A percentile compares a stretch with the other conserved stretches of the same genome.
phyloP scores from a whole-genome alignment of 2,888 invertebrate genomes.

The Amphimallon solstitiale region DNA sequence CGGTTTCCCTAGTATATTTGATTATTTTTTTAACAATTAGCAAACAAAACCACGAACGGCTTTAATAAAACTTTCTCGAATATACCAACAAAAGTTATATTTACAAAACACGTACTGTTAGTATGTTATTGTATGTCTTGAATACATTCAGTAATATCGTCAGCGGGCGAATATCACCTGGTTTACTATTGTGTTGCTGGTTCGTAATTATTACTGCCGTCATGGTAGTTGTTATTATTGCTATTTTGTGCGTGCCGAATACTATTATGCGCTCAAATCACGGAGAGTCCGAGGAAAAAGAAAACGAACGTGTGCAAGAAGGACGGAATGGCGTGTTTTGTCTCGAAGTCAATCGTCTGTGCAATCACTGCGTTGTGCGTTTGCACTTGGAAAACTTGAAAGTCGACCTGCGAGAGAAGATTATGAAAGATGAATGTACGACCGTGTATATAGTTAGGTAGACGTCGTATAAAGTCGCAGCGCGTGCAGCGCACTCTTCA shows the following conservation, averaged over 20 bases:
- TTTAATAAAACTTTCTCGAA: too few relatives aligned
- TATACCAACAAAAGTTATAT: slow-evolving; percentile 3
- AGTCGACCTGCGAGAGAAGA: slow-evolving; percentile 43
- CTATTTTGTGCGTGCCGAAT: slow-evolving; percentile 39
- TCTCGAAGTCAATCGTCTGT: slow-evolving; percentile 41
- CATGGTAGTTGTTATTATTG: slow-evolving; percentile 3
- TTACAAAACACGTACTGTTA: slow-evolving; percentile 3
- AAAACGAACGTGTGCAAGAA: slow-evolving; percentile 15
- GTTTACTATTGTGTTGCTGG: background rate
- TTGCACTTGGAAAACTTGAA: slow-evolving; percentile 46
- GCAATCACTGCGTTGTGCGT: slow-evolving; percentile 12
- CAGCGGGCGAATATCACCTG: slow-evolving; percentile 4
- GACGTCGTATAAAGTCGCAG: slow-evolving; percentile 15
- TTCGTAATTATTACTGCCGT: slow-evolving; percentile 10
- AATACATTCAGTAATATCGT: background rate
- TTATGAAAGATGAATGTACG: slow-evolving; percentile 44
- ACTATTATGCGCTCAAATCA: slow-evolving; percentile 38
- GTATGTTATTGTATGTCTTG: background rate
- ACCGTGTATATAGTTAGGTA: too few relatives aligned
- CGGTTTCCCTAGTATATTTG: too few relatives aligned
- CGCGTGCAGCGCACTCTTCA: slow-evolving; percentile 35
- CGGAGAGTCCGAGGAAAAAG: slow-evolving; percentile 18
- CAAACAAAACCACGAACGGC: too few relatives aligned
- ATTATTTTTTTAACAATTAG: too few relatives aligned
- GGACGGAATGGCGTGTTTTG: slow-evolving; percentile 36